Evolutionary conservation across 2,888 invertebrate genomes (phyloP).

Genomic region (Apantesis nais): DNA sequence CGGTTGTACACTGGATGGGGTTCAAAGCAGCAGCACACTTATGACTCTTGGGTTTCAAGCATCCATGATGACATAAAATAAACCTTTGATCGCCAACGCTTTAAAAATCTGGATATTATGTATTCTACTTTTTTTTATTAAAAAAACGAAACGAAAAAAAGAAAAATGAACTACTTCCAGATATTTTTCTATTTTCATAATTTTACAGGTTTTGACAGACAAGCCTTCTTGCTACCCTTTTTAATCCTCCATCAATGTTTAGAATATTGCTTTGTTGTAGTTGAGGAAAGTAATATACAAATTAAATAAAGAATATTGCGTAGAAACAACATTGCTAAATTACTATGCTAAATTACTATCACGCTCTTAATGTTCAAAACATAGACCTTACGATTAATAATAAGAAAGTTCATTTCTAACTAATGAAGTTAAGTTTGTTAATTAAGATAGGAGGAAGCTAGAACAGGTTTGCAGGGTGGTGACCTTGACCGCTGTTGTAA

Average conservation of each 20-base stretch:
- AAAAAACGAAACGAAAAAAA: no score
- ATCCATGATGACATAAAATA: no score
- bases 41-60: no score
- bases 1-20: no score
- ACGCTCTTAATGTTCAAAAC: neutral
- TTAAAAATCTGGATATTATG: no score
- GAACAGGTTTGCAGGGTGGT: conserved; percentile 17
- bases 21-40: no score
- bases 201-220: neutral
- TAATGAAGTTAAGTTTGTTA: conserved; percentile 31
- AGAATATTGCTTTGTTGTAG: neutral
- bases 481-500: conserved; percentile 31
- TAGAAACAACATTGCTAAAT: neutral
- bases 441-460: conserved; percentile 28
- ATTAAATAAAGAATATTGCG: neutral
- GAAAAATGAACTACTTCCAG: neutral
- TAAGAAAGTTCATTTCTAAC: conserved; percentile 29
- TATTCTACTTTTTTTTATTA: no score
- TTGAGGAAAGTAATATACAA: neutral
- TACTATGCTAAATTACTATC: neutral
- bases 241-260: neutral
- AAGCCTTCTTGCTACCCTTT: neutral
- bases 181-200: neutral
- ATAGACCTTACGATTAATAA: neutral
- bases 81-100: no score